phyloP scores from a whole-genome alignment of 2,888 invertebrate genomes.

The Drosophila merina region DNA sequence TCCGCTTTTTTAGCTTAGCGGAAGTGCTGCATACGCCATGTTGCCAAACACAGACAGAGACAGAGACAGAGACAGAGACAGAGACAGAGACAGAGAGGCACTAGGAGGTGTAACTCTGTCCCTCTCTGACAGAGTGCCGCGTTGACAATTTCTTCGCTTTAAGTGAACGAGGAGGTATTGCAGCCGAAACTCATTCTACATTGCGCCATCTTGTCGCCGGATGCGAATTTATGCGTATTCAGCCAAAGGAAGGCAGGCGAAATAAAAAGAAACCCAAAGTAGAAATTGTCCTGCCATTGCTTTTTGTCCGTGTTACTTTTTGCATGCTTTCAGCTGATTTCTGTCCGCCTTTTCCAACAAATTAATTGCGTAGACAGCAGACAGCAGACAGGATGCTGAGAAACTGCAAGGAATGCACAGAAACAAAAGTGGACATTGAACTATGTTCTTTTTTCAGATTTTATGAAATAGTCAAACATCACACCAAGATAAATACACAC shows the following conservation, averaged over 20 bases:
- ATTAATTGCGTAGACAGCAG: constrained; percentile 75
- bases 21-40: constrained; percentile 68
- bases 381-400: constrained; percentile 57
- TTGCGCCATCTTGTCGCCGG: constrained; percentile 73
- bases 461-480: background rate
- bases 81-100: constrained; percentile 17
- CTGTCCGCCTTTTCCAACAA: constrained; percentile 69
- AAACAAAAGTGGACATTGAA: background rate
- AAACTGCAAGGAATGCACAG: constrained; percentile 8
- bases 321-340: constrained; percentile 64
- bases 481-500: background rate
- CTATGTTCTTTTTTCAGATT: no score
- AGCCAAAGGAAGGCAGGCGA: constrained; percentile 49
- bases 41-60: constrained; percentile 67
- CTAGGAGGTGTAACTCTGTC: constrained; percentile 3
- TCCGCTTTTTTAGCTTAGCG: constrained; percentile 56
- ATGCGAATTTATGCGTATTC: constrained; percentile 79
- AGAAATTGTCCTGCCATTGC: constrained; percentile 40
- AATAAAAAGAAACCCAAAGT: constrained; percentile 6
- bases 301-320: constrained; percentile 41
- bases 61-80: constrained; percentile 16
- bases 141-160: constrained; percentile 59
- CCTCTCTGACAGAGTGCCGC: constrained; percentile 55
- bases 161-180: constrained; percentile 53
- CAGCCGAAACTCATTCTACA: constrained; percentile 39